Evolutionary conservation across 2,113 vertebrate genomes (phyloP).

Genomic region (Crocuta crocuta): DNA sequence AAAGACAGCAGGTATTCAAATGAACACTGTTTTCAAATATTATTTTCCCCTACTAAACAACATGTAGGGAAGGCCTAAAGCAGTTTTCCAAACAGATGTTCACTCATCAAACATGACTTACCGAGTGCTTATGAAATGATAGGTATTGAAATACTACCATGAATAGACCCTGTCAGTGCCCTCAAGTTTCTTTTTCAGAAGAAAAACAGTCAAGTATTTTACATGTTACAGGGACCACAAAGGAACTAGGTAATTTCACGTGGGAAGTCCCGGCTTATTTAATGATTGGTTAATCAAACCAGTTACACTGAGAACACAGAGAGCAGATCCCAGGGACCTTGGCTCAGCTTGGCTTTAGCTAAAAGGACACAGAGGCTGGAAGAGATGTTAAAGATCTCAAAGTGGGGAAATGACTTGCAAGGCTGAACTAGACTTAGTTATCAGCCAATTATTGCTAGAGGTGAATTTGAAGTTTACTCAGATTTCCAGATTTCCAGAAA

Average conservation of each 20-base stretch:
- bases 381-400: neutral
- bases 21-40: neutral
- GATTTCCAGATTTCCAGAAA: neutral
- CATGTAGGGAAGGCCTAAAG: neutral
- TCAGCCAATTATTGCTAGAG: neutral
- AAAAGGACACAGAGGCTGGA: neutral
- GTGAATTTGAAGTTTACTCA: neutral
- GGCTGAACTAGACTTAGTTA: neutral
- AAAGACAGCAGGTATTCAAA: neutral
- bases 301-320: neutral
- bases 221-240: neutral
- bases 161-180: neutral
- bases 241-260: neutral
- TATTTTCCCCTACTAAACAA: conserved; percentile 27
- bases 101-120: neutral
- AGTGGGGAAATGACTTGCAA: neutral
- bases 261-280: neutral
- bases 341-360: neutral
- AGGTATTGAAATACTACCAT: neutral
- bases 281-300: neutral
- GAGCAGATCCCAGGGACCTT: neutral
- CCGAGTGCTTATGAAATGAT: neutral
- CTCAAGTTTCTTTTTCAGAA: neutral
- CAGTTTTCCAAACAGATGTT: neutral
- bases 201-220: neutral